These are phyloP conservation scores for Pseudopleuronectes americanus DNA, from an alignment of 2,797 vertebrate species.

Conservation along the genomic window DNA sequence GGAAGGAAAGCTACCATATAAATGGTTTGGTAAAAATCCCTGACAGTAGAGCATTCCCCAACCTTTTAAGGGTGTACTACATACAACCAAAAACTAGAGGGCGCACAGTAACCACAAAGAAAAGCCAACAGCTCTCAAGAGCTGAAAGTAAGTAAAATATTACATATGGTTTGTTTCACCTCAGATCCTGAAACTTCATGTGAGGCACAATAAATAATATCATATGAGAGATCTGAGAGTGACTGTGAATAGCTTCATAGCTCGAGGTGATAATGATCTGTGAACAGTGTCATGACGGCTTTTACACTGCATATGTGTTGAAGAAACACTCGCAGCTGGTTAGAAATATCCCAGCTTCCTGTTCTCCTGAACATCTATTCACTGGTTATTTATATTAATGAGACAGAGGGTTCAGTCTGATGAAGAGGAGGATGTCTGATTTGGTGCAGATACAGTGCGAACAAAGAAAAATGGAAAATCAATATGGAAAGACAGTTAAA, in stretches of 20 bases:
- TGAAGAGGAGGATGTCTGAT: slow-evolving; percentile 29
- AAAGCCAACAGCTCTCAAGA: not conserved
- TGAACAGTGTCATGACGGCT: slow-evolving; percentile 9
- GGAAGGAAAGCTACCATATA: not conserved
- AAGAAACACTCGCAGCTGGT: slow-evolving; percentile 12
- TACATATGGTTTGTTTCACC: slow-evolving; percentile 4
- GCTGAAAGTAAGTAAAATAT: not conserved
- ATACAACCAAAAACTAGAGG: slow-evolving; percentile 26
- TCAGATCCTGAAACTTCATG: slow-evolving; percentile 17
- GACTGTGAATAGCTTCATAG: slow-evolving; percentile 39
- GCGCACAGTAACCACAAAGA: slow-evolving; percentile 13
- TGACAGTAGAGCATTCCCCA: not conserved
- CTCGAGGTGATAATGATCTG: slow-evolving; percentile 57
- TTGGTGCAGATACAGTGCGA: slow-evolving; percentile 1
- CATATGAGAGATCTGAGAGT: slow-evolving; percentile 7
- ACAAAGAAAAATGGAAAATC: not conserved
- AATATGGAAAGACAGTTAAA: not conserved
- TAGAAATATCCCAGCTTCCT: slow-evolving; percentile 32
- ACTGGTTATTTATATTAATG: slow-evolving; percentile 10
- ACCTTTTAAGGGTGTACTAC: slow-evolving; percentile 8
- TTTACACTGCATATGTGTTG: slow-evolving; percentile 19
- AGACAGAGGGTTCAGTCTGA: slow-evolving; percentile 13
- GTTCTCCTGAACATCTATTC: slow-evolving; percentile 11
- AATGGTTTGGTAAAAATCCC: not conserved
- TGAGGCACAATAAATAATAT: slow-evolving; percentile 11